Evolutionary conservation across 2,113 vertebrate species (phyloP), one percentile per base, ranked within the genome.

Genomic region (Bubo bubo): DNA sequence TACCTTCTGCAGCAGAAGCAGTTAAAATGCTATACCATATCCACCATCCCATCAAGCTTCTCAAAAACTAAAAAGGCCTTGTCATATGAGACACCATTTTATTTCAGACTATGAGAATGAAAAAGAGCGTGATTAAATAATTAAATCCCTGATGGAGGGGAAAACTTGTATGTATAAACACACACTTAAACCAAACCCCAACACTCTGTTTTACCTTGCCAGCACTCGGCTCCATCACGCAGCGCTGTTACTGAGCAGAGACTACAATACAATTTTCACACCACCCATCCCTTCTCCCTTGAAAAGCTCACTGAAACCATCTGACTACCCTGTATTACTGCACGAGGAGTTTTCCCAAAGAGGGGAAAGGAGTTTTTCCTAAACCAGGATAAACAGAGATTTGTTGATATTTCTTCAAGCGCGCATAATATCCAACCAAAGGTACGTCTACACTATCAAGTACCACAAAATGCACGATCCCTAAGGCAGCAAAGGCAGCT

Each of bases 361-460:
- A 77, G 7, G 28, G 34, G 32, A 86, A 92, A 79, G 67, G 47
- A 80, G 47, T 23, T 84, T 67, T 58, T 53, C 58, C 56, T 47
- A 8, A 60, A 63, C 22, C 30, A 27, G 77, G 32, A 68, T 59
- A 9, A 66, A 45, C 18, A 28, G 67, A 63, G 41, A 43, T 73
- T 68, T 35, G 19, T 20, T 35, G 47, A 8, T 23, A 63, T 22
- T 59, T 83, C 82, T 72, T n/a, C 73, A 41, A 37, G 50, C 3
- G 4, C 2, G 2, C 47, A 56, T 7, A 4, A 13, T 18, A 55
- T 17, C 43, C 83, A 49, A 5, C 9, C n/a, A 21, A 5, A 50
- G 62, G 39, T 8, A 21, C 3, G 23, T 5, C 27, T 8, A 4
- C 2, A 0, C 56, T 28, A 12, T 9, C 2, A 2, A 62, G 28